Base-by-base conservation (phyloP, 2,888 invertebrate genomes). In the Mythimna loreyi region DNA sequence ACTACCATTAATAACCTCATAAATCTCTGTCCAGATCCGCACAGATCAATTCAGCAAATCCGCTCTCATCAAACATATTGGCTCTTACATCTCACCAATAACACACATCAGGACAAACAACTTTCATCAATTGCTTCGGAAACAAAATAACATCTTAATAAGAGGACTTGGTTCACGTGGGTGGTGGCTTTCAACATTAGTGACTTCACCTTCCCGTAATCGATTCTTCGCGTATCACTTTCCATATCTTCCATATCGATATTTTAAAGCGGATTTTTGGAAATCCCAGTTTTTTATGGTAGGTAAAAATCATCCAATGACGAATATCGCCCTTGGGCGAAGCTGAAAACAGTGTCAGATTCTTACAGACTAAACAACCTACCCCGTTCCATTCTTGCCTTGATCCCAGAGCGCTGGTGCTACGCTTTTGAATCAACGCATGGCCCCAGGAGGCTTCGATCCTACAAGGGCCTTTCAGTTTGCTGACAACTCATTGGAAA, bases 221-320 rank as follows among this genome's bases (percentile, higher is more conserved):
- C 90, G 90, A 87, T 90, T 86, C 88, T 88, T 85, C 88, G 85
- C 62, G 86, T 86, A 53, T 74, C 87, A 89, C 89, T 90, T 91
- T 89, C 87, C 85, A 85, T 86, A 76, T n/a, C n/a, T n/a, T n/a
- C n/a, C n/a, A n/a, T 67, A 77, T 81, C 81, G 83, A 82, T 84
- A 21, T 52, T 49, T 49, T 49, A 49, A 23, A 49, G 49, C 23
- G 13, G 49, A 13, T 11, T 13, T 23, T 11, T 6, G 47, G 21
- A 47, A 47, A 3, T 11, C n/a, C 9, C 47, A 3, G 9, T 47
- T n/a, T n/a, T n/a, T n/a, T n/a, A n/a, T n/a, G n/a, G n/a, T n/a
- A n/a, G n/a, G n/a, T n/a, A n/a, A n/a, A n/a, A n/a, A n/a, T n/a
- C n/a, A n/a, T n/a, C n/a, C n/a, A n/a, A n/a, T n/a, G n/a, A n/a